Evolutionary conservation across 1,140 invertebrate genomes (phyloP).

Genomic region (Drosophila littoralis): DNA sequence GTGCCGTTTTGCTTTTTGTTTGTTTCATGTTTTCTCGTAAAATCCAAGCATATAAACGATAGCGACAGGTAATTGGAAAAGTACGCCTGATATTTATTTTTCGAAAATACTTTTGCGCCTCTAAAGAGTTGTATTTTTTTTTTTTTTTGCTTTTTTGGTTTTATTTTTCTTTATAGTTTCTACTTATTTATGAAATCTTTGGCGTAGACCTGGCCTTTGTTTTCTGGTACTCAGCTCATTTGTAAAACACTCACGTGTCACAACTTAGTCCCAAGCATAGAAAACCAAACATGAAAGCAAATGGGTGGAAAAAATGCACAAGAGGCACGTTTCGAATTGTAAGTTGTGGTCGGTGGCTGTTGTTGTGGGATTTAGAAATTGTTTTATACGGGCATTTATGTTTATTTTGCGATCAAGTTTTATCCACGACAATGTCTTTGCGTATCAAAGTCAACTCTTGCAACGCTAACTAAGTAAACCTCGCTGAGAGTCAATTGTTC

Average conservation of each 20-base stretch:
- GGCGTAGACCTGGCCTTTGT: constrained; percentile 16
- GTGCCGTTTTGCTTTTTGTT: neutral
- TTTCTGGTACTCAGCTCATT: constrained; percentile 32
- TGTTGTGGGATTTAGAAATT: constrained; percentile 61
- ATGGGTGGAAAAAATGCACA: constrained; percentile 39
- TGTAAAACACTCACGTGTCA: constrained; percentile 73
- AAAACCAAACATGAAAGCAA: constrained; percentile 41
- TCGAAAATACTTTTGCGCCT: constrained; percentile 43
- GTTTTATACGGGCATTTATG: constrained; percentile 64
- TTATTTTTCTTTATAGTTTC: constrained; percentile 74
- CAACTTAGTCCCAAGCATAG: constrained; percentile 42
- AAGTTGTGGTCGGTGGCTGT: constrained; percentile 14
- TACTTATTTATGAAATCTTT: constrained; percentile 69
- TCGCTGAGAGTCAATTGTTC: constrained; percentile 3
- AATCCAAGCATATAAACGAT: constrained; percentile 49
- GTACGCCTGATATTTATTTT: constrained; percentile 60
- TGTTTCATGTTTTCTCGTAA: constrained; percentile 19
- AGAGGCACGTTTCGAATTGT: constrained; percentile 60
- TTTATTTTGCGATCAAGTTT: constrained; percentile 32
- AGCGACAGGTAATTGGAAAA: constrained; percentile 34
- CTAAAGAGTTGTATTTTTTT: constrained; percentile 26
- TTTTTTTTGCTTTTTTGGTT: constrained; percentile 28
- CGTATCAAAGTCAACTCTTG: constrained; percentile 11
- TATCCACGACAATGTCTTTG: constrained; percentile 24
- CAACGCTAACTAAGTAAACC: constrained; percentile 21